Conservation (phyloP, 2,113 vertebrate species). For the Oenanthe melanoleuca region DNA sequence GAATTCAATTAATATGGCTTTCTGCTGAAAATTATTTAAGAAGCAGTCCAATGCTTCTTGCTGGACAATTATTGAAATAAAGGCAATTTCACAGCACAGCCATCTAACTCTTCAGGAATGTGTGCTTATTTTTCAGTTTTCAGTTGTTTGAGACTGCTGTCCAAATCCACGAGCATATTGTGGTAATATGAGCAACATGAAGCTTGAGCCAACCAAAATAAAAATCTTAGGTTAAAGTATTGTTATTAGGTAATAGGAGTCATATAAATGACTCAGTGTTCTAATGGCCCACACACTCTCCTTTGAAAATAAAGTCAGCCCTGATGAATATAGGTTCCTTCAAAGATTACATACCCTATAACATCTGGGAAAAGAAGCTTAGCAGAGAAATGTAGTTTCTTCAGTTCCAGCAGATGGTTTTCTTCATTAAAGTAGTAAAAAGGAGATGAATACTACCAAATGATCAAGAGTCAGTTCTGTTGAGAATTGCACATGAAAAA, state of each 20-base stretch:
- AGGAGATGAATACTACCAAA: background rate
- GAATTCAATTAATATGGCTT: background rate
- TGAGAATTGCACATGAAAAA: background rate
- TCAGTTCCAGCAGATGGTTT: background rate
- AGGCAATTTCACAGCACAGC: background rate
- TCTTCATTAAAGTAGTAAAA: background rate
- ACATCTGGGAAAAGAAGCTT: background rate
- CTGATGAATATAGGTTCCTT: background rate
- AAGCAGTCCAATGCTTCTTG: background rate
- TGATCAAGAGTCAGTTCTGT: background rate
- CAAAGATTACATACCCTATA: background rate
- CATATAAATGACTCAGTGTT: background rate
- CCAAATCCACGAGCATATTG: background rate
- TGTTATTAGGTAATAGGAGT: background rate
- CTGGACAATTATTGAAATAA: background rate
- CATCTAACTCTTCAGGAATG: background rate
- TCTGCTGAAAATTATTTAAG: background rate
- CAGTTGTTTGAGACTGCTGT: background rate
- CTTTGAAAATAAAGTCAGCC: background rate
- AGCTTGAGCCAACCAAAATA: background rate
- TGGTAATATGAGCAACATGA: background rate
- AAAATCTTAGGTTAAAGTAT: background rate
- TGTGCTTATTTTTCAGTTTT: background rate
- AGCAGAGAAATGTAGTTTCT: background rate
- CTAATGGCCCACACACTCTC: background rate